Evolutionary conservation across 2,888 invertebrate species (phyloP).

Genomic region (Tetragonisca angustula): DNA sequence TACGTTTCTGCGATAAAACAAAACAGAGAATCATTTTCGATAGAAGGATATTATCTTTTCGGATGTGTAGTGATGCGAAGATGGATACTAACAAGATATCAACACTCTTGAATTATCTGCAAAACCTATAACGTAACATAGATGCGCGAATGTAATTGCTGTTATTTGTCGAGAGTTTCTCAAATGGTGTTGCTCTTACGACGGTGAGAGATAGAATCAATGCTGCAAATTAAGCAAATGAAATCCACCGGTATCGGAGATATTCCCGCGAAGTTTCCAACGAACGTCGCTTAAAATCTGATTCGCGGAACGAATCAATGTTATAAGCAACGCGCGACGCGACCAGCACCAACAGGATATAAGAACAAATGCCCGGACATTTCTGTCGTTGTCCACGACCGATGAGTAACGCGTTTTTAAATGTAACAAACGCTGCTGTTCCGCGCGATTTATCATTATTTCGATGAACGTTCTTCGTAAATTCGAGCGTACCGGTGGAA

Average conservation of each 20-base stretch:
- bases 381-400: constrained; percentile 17
- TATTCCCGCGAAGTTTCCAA: background rate
- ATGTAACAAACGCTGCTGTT: constrained; percentile 29
- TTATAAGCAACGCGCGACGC: constrained; percentile 1
- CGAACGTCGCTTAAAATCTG: constrained; percentile 22
- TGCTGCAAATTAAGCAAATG: constrained; percentile 4
- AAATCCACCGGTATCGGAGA: background rate
- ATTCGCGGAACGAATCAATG: constrained; percentile 26
- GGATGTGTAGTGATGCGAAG: background rate
- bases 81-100: background rate
- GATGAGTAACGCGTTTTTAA: constrained; percentile 49
- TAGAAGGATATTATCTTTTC: background rate
- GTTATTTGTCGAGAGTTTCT: background rate
- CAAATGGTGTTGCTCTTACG: background rate
- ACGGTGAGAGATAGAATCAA: background rate
- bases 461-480: constrained; percentile 46
- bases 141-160: background rate
- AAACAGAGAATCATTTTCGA: background rate
- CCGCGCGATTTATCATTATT: constrained; percentile 43
- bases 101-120: background rate
- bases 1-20: background rate
- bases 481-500: constrained; percentile 24
- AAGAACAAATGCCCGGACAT: constrained; percentile 42
- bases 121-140: background rate
- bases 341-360: background rate